Base-by-base conservation (phyloP, 2,113 vertebrate genomes). In the Percina caprodes region DNA sequence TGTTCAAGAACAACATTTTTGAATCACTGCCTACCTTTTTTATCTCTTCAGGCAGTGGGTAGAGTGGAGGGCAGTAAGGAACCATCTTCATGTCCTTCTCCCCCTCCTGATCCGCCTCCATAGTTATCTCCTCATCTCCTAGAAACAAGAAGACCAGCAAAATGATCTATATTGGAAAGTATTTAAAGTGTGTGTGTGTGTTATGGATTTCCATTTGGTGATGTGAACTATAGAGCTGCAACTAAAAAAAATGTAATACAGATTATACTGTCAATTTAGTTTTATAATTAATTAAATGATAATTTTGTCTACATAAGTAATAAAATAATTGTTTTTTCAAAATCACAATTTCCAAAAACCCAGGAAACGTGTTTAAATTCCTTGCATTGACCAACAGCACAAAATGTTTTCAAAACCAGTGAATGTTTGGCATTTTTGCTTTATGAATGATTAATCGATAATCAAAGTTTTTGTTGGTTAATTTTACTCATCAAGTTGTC, bases 1-100 rank as follows among this genome's bases (percentile, higher is more conserved):
- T 60, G 79, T 67, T 55, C 67, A 71, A 56, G 33, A 54, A 42
- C n/a, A 33, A 73, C 52, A 60, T 74, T 62, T 77, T 63, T 76
- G 15, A 83, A 83, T 74, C 30, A 58, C 9, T 46, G 30, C 59
- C 54, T 88, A 95, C 94, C 93, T 95, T 91, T 77, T 94, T 92
- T 79, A 95, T 95, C 80, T 94, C 94, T 63, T 91, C 79, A 69
- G 95, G 95, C 33, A 95, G 92, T 42, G 94, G 93, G 87, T 94
- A 83, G 66, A 86, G 48, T 1, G 93, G 92, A 66, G 82, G 42
- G 82, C 58, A 75, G 65, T 86, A 86, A 52, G 75, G 80, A 79
- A 75, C 46, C 33, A 62, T 86, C 42, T 88, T 92, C 65, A 93
- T 93, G 66, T 93, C 77, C 60, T 84, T 79, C 71, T 88, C 69